Conservation (phyloP, 2,797 vertebrate genomes). For the Gambusia yucatana region DNA sequence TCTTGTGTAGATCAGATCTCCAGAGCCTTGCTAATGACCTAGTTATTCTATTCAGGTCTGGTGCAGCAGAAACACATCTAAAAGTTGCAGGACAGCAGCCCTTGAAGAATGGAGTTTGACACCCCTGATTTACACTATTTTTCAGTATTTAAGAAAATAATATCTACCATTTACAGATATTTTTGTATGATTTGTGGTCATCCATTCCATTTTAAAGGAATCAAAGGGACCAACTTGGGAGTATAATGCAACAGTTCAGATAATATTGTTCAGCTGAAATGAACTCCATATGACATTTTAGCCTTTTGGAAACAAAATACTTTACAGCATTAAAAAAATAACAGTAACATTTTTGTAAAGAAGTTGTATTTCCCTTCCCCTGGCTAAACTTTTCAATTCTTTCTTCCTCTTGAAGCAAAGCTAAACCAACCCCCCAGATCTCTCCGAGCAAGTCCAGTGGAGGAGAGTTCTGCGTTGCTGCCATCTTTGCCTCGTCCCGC, state of each 20-base stretch:
- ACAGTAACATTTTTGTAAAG: not conserved
- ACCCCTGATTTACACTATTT: not conserved
- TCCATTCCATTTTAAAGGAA: not conserved
- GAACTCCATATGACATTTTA: not conserved
- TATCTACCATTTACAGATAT: not conserved
- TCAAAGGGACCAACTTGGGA: not conserved
- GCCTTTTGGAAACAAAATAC: not conserved
- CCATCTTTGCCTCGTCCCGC: conserved; percentile 90
- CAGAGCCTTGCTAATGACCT: too few relatives aligned
- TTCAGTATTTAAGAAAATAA: not conserved
- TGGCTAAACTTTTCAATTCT: conserved; percentile 5
- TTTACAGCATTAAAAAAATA: not conserved
- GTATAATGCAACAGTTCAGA: not conserved
- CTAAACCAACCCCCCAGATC: conserved; percentile 94
- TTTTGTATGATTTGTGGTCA: not conserved
- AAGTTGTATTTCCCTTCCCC: not conserved
- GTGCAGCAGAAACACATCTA: too few relatives aligned
- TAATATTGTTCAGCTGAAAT: not conserved
- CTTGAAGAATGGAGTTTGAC: too few relatives aligned
- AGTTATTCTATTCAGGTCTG: too few relatives aligned
- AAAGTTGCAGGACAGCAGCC: too few relatives aligned
- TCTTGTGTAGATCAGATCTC: too few relatives aligned
- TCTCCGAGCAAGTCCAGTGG: conserved; percentile 96
- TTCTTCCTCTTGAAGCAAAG: conserved; percentile 86
- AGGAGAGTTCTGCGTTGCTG: conserved; percentile 95